Conservation (phyloP, 2,888 invertebrate species). For the Meteorus colon region DNA sequence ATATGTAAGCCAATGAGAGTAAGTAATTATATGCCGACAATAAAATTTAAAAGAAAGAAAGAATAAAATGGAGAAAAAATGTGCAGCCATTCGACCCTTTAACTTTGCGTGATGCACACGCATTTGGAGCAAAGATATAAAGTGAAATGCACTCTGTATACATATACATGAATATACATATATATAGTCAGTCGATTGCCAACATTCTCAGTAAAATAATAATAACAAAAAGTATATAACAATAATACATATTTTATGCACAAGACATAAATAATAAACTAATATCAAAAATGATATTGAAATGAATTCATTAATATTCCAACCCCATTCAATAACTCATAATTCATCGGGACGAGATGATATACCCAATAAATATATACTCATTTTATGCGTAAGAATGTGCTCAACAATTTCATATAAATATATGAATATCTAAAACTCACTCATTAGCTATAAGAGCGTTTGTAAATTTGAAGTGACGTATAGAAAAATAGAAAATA, state of each 20-base stretch:
- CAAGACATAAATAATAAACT: not conserved
- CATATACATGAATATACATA: no score
- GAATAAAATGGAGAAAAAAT: slow-evolving; percentile 32
- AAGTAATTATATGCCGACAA: slow-evolving; percentile 33
- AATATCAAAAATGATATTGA: not conserved
- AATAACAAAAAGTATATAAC: slow-evolving; percentile 6
- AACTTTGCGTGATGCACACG: slow-evolving; percentile 59
- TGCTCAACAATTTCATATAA: not conserved
- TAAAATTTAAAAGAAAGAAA: slow-evolving; percentile 24
- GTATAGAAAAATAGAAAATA: not conserved
- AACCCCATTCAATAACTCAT: not conserved
- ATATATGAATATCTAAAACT: not conserved
- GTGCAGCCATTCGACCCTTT: slow-evolving; percentile 51
- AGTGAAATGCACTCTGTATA: slow-evolving; percentile 45
- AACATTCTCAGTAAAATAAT: slow-evolving; percentile 59
- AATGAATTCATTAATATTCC: not conserved
- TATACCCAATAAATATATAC: not conserved
- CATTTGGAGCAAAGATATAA: slow-evolving; percentile 59
- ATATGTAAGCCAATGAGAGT: slow-evolving; percentile 33
- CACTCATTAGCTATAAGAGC: not conserved
- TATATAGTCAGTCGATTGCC: slow-evolving; percentile 47
- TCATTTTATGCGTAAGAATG: not conserved
- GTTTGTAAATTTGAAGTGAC: not conserved
- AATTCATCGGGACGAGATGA: not conserved
- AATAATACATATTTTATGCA: not conserved